These are phyloP conservation scores for Pseudoatta argentina DNA, from an alignment of 1,140 invertebrate species.

Conservation along the genomic window DNA sequence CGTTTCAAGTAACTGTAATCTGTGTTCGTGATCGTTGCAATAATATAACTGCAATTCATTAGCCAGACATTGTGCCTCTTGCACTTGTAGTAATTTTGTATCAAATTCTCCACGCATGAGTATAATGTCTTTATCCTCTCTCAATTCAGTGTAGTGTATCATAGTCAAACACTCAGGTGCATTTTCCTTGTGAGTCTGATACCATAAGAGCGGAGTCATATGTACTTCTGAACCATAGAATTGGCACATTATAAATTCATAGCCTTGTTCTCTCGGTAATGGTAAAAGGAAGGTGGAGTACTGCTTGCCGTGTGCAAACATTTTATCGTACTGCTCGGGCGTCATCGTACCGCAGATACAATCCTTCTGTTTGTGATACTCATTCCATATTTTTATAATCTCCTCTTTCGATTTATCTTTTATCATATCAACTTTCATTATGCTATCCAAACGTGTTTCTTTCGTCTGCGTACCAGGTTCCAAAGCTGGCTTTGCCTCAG, in stretches of 20 bases:
- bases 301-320: constrained; percentile 87
- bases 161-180: constrained; percentile 95
- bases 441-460: constrained; percentile 87
- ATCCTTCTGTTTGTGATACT: constrained; percentile 93
- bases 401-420: constrained; percentile 91
- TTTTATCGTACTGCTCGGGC: constrained; percentile 87
- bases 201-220: constrained; percentile 95
- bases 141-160: constrained; percentile 93
- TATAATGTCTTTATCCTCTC: constrained; percentile 92
- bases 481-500: constrained; percentile 84
- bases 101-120: constrained; percentile 96
- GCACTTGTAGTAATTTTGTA: constrained; percentile 91
- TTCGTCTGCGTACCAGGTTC: constrained; percentile 83
- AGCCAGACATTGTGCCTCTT: constrained; percentile 94
- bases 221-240: constrained; percentile 92
- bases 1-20: constrained; percentile 89
- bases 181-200: constrained; percentile 96
- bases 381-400: constrained; percentile 92
- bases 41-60: constrained; percentile 96
- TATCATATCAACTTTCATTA: constrained; percentile 94
- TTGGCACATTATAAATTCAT: constrained; percentile 95
- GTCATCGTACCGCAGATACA: constrained; percentile 91
- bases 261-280: constrained; percentile 93
- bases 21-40: constrained; percentile 88
- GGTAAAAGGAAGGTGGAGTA: constrained; percentile 93